These are phyloP conservation scores for Pao palembangensis DNA, from an alignment of 2,113 vertebrate species.

Conservation along the genomic window DNA sequence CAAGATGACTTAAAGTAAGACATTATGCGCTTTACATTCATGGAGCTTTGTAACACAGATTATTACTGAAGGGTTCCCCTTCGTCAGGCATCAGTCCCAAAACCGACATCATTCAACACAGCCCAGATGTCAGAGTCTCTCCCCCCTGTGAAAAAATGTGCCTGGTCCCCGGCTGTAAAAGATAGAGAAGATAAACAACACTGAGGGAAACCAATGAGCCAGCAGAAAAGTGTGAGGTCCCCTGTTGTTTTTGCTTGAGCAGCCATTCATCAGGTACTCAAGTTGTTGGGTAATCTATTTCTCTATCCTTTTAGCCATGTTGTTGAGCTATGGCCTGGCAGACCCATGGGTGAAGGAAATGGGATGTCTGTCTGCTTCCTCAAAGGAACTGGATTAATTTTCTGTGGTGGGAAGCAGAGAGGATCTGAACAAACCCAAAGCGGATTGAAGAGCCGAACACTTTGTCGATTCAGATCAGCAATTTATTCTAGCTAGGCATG, in stretches of 20 bases:
- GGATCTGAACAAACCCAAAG: conserved; percentile 5
- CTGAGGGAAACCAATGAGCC: neutral
- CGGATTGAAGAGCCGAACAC: neutral
- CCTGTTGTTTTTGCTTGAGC: conserved; percentile 42
- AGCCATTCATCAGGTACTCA: conserved; percentile 47
- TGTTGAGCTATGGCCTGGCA: conserved; percentile 29
- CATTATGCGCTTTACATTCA: neutral
- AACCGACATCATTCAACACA: conserved; percentile 33
- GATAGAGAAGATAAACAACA: conserved; percentile 54
- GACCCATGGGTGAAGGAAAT: conserved; percentile 38
- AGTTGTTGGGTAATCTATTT: conserved; percentile 34
- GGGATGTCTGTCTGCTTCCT: conserved; percentile 21
- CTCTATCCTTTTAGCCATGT: conserved; percentile 24
- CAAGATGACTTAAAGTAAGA: neutral
- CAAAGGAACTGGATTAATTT: conserved; percentile 24
- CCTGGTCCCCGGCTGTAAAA: conserved; percentile 57
- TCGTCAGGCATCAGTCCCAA: neutral
- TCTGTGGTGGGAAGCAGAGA: neutral
- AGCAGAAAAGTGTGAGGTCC: conserved; percentile 10
- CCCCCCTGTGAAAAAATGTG: conserved; percentile 7
- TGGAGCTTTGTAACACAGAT: neutral
- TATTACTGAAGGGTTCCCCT: neutral
- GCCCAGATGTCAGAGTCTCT: conserved; percentile 47
- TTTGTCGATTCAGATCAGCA: neutral
- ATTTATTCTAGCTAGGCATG: neutral